phyloP scores from a whole-genome alignment of 2,113 vertebrate genomes.

The Raja brachyura region DNA sequence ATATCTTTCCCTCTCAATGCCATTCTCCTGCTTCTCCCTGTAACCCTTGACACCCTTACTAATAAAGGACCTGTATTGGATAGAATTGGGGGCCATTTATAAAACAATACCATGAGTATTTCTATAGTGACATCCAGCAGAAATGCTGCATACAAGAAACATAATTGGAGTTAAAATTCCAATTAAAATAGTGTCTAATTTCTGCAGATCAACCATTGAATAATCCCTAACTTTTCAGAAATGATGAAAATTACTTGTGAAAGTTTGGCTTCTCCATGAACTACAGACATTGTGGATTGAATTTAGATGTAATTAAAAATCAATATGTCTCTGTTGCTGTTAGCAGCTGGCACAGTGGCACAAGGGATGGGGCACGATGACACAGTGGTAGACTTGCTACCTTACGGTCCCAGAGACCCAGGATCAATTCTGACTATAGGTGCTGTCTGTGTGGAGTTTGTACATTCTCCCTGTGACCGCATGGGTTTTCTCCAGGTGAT shows the following conservation, averaged over 20 bases:
- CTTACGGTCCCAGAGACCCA: too few relatives aligned
- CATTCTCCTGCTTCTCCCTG: too few relatives aligned
- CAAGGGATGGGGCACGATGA: too few relatives aligned
- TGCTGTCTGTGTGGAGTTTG: too few relatives aligned
- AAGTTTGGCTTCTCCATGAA: neutral
- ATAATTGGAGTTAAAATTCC: neutral
- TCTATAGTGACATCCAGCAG: neutral
- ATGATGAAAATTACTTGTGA: neutral
- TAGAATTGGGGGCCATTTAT: neutral
- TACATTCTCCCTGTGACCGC: too few relatives aligned
- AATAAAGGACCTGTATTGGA: neutral
- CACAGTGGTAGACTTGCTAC: too few relatives aligned
- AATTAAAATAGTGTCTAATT: neutral
- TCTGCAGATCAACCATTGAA: neutral
- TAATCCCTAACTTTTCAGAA: neutral
- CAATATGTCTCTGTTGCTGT: neutral
- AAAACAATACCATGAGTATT: neutral
- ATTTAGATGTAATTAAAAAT: neutral
- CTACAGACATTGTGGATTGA: neutral
- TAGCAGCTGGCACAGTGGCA: too few relatives aligned
- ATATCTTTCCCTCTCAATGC: too few relatives aligned
- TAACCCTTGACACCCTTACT: too few relatives aligned
- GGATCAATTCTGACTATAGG: too few relatives aligned
- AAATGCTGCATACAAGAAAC: neutral
- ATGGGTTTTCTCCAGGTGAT: too few relatives aligned